A percentile compares a stretch with the other conserved stretches of the same genome.
Conservation (phyloP, 2,113 vertebrate genomes). For the Machaerirhynchus nigripectus region DNA sequence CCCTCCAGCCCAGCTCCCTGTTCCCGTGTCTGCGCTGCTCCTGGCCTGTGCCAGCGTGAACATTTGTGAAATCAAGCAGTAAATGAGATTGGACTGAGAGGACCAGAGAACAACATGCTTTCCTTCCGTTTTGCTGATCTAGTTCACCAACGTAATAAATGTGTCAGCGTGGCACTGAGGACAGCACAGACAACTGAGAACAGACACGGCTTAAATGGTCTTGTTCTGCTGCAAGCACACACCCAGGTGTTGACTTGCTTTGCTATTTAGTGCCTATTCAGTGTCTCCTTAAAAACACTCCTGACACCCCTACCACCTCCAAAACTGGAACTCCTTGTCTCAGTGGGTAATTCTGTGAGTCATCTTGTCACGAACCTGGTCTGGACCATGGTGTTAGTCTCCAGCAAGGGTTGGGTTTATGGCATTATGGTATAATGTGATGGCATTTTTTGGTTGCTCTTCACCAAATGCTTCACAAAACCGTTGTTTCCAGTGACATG, state of each 20-base stretch:
- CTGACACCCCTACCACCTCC: not conserved
- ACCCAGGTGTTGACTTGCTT: not conserved
- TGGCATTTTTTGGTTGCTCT: not conserved
- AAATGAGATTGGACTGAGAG: slow-evolving; percentile 1
- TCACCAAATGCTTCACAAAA: not conserved
- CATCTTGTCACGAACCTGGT: not conserved
- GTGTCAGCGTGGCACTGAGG: not conserved
- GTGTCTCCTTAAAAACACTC: not conserved
- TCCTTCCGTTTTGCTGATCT: slow-evolving; percentile 9
- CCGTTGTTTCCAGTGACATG: not conserved
- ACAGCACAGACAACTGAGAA: not conserved
- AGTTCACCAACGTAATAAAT: not conserved
- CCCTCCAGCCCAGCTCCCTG: not conserved
- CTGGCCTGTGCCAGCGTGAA: not conserved
- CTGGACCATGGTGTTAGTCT: not conserved
- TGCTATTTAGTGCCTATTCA: not conserved
- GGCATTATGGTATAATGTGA: not conserved
- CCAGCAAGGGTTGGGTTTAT: not conserved
- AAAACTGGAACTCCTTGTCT: not conserved
- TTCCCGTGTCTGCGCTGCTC: accelerated
- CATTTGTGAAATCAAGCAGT: not conserved
- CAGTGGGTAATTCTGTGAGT: not conserved
- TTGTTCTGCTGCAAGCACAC: not conserved
- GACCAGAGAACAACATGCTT: not conserved
- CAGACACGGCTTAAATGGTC: not conserved